Percentiles rank a stretch among this genome's conserved stretches.
phyloP scores from a whole-genome alignment of 37 sponge, comb jelly and placozoan species.

The Chondrosia reniformis region DNA sequence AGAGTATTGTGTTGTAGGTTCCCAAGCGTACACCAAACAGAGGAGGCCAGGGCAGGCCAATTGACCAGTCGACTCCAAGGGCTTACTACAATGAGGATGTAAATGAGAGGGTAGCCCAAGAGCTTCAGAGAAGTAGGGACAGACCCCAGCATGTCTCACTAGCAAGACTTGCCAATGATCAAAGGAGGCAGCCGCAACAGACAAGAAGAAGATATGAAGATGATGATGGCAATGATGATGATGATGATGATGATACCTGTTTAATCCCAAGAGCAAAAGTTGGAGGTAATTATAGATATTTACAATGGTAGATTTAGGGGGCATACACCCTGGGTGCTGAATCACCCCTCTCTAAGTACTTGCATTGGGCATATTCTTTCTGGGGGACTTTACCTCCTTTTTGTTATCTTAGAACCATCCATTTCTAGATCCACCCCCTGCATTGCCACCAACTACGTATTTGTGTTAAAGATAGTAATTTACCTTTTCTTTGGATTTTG shows the following conservation, averaged over 20 bases:
- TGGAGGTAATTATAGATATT: not conserved
- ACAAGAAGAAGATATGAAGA: not conserved
- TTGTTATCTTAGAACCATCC: not conserved
- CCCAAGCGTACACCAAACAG: not conserved
- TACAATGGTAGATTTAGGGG: not conserved
- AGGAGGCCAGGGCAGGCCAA: not conserved
- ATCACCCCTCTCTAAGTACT: too few relatives aligned
- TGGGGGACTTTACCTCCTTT: not conserved
- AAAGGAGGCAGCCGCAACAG: not conserved
- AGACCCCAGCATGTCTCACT: not conserved
- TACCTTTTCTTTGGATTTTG: too few relatives aligned
- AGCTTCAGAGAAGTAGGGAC: not conserved
- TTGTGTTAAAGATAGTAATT: too few relatives aligned
- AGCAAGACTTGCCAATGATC: not conserved
- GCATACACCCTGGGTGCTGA: too few relatives aligned
- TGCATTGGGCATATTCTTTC: too few relatives aligned
- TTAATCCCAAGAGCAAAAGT: not conserved
- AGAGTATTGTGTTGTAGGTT: too few relatives aligned
- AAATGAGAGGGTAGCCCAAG: not conserved
- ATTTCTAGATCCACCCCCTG: too few relatives aligned
- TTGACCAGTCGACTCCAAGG: not conserved
- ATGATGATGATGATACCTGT: not conserved
- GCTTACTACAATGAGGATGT: slow-evolving; percentile 6
- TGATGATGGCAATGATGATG: not conserved
- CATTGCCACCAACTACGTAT: too few relatives aligned